A percentile compares a stretch with the other conserved stretches of the same genome.
phyloP scores from a whole-genome alignment of 2,888 invertebrate species.

The Drosophila anceps region DNA sequence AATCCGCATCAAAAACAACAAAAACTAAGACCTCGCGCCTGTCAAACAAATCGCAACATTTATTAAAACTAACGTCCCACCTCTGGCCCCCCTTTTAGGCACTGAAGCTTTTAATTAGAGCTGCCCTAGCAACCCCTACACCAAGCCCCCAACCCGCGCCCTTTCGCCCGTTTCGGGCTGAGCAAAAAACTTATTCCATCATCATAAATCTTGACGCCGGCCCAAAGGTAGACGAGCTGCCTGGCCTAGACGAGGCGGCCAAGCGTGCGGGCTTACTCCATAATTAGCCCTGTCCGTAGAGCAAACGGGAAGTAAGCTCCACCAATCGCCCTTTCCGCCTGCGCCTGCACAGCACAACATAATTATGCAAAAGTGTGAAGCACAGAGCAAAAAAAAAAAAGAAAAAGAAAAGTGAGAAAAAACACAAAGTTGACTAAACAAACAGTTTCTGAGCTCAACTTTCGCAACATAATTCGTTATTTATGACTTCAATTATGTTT shows the following conservation, averaged over 20 bases:
- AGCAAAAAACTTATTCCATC: slow-evolving; percentile 74
- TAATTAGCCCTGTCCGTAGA: slow-evolving; percentile 71
- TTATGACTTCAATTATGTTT: slow-evolving; percentile 82
- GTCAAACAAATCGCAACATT: slow-evolving; percentile 71
- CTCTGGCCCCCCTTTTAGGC: slow-evolving; percentile 5
- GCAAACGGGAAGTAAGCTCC: slow-evolving; percentile 44
- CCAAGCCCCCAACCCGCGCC: not conserved
- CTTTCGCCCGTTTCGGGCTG: not conserved
- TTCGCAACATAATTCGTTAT: slow-evolving; percentile 80
- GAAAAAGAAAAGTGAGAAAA: slow-evolving; percentile 1
- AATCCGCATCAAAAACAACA: slow-evolving; percentile 22
- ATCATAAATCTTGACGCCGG: slow-evolving; percentile 73
- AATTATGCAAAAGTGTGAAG: slow-evolving; percentile 79
- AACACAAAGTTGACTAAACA: slow-evolving; percentile 63
- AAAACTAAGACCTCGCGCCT: slow-evolving; percentile 30
- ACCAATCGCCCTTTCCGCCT: slow-evolving; percentile 6
- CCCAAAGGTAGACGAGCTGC: slow-evolving; percentile 29
- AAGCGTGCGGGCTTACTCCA: slow-evolving; percentile 49
- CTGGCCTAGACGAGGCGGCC: slow-evolving; percentile 22
- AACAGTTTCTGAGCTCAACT: slow-evolving; percentile 65
- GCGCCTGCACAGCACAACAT: slow-evolving; percentile 51
- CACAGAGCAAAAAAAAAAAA: slow-evolving; percentile 11
- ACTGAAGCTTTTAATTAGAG: slow-evolving; percentile 72
- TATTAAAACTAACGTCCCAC: slow-evolving; percentile 62
- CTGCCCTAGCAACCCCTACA: not conserved